Base-by-base conservation (phyloP, 2,888 invertebrate species). In the Xanthorhoe designata region DNA sequence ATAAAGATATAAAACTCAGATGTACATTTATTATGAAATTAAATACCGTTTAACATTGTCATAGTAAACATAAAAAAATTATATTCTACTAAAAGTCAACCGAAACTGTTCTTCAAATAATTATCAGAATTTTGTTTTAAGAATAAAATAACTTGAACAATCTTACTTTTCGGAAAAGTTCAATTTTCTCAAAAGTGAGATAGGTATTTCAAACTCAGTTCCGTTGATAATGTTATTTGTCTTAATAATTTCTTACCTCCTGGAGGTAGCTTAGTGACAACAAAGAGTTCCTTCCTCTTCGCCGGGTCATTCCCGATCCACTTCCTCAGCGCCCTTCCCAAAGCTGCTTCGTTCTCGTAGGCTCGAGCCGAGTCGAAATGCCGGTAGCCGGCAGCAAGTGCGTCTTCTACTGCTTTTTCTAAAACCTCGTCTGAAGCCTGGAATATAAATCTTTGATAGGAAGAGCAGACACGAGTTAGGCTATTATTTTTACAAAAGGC, bases 331-430 rank as follows among this genome's bases (percentile, higher is more conserved):
- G 96, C 96, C 50, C 95, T 94, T 0, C 98, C 98, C 72, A 98
- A 95, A 0, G 94, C 94, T 2, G 94, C 93, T 82, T 98, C 98
- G 79, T 98, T 98, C 73, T 95, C 93, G 79, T 98, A 98, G 6
- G 94, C 96, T 6, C 95, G 94, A 0, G 98, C 97, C 0, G 97
- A 95, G 85, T 98, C 98, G 70, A 98, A 96, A 79, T 97, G 97
- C 3, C 97, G 94, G 84, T 98, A 98, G 0, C 98, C 98, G 50
- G 95, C 95, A 73, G 95, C 95, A 53, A 98, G 84, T 0, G 98
- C 97, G 1, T 89, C 87, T 32, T 95, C 94, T 13, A 97, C 89
- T 0, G 97, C 96, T 49, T 86, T 81, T 84, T 96, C 96, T 61
- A 97, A 85, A 76, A 96, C 96, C 4, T 94, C 94, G 65, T 95